Evolutionary conservation across 2,888 invertebrate species (phyloP).

Genomic region (Dendrolimus pini): DNA sequence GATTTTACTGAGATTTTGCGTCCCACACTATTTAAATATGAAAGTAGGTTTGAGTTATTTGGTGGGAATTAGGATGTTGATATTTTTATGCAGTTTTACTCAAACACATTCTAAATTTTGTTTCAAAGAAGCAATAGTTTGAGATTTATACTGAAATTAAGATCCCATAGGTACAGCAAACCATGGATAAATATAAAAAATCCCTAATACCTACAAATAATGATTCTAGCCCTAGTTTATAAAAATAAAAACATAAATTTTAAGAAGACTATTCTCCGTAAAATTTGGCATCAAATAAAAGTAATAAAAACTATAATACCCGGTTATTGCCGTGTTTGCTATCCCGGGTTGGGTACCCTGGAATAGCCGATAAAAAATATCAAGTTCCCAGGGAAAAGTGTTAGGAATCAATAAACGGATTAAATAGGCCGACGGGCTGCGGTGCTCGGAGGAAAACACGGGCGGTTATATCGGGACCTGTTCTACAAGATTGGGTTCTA

Average conservation of each 20-base stretch:
- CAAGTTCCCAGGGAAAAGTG: slow-evolving; percentile 13
- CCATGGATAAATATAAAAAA: not conserved
- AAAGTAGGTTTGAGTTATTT: too few species aligned
- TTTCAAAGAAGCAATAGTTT: too few species aligned
- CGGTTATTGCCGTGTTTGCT: not conserved
- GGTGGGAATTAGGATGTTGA: too few species aligned
- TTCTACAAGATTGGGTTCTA: not conserved
- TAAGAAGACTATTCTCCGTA: not conserved
- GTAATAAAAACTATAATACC: too few species aligned
- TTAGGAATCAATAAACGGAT: slow-evolving; percentile 24
- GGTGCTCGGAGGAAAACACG: not conserved
- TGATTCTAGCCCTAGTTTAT: not conserved
- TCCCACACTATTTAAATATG: too few species aligned
- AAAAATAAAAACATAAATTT: not conserved
- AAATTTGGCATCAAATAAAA: not conserved
- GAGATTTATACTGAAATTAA: too few species aligned
- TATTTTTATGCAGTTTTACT: too few species aligned
- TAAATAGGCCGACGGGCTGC: slow-evolving; percentile 11
- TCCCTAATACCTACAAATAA: not conserved
- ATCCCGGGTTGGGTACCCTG: not conserved
- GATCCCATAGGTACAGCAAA: too few species aligned
- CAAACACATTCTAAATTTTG: too few species aligned
- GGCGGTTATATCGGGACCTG: not conserved
- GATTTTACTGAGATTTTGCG: too few species aligned
- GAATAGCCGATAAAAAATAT: slow-evolving; percentile 16